These are phyloP conservation scores for Naja naja DNA, from an alignment of 2,113 vertebrate genomes.

Conservation along the genomic window DNA sequence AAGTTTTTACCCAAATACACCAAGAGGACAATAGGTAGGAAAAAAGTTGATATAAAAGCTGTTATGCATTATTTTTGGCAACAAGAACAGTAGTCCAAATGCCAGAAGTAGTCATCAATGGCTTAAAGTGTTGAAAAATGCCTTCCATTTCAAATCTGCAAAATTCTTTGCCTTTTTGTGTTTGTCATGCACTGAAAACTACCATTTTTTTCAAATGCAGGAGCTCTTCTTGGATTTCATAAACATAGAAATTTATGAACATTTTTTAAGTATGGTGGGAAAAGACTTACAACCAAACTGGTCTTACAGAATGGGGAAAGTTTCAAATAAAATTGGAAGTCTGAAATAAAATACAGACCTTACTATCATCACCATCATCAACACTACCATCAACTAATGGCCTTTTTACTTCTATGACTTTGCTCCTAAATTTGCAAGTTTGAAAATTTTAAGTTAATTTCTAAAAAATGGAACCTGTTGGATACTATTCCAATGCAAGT, in stretches of 20 bases:
- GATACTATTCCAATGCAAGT: neutral
- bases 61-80: conserved; percentile 9
- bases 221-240: neutral
- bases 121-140: neutral
- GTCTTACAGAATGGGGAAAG: neutral
- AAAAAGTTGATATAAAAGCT: conserved; percentile 1
- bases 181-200: neutral
- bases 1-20: neutral
- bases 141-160: neutral
- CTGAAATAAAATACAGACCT: neutral
- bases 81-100: neutral
- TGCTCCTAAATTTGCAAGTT: neutral
- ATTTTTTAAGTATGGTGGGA: neutral
- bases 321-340: neutral
- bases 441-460: neutral
- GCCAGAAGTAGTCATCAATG: neutral
- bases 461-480: neutral
- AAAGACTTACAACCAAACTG: neutral
- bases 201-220: neutral
- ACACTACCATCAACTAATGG: neutral
- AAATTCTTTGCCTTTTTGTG: neutral
- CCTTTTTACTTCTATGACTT: neutral
- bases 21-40: neutral
- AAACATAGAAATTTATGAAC: neutral
- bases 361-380: too few relatives aligned